phyloP scores from a whole-genome alignment of 2,888 invertebrate species.

The Cephalotes varians region DNA sequence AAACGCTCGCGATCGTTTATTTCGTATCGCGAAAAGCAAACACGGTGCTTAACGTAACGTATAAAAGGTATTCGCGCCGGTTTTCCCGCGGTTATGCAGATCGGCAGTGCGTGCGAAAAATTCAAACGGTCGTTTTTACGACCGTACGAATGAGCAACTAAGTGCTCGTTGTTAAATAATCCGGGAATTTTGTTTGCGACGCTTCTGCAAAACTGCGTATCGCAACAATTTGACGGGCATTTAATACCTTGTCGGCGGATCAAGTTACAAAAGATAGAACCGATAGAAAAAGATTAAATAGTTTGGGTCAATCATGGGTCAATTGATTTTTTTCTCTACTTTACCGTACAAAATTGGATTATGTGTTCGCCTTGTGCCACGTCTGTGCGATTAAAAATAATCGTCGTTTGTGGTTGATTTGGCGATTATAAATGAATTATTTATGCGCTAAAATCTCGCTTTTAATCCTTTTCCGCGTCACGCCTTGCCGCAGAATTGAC shows the following conservation, averaged over 20 bases:
- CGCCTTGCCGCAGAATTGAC: neutral
- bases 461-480: neutral
- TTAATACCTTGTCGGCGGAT: neutral
- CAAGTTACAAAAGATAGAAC: conserved; percentile 54
- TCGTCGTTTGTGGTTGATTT: conserved; percentile 37
- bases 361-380: conserved; percentile 48
- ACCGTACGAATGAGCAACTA: conserved; percentile 5
- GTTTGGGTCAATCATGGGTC: conserved; percentile 59
- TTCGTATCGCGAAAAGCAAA: conserved; percentile 49
- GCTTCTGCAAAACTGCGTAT: conserved; percentile 34
- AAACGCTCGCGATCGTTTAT: conserved; percentile 50
- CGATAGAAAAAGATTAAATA: conserved; percentile 67
- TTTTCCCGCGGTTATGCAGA: conserved; percentile 46
- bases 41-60: conserved; percentile 36
- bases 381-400: conserved; percentile 48
- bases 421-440: conserved; percentile 18
- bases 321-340: conserved; percentile 58
- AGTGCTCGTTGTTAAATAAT: conserved; percentile 39
- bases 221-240: conserved; percentile 52
- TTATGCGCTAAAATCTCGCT: neutral
- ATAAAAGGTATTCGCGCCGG: conserved; percentile 40
- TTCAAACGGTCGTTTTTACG: conserved; percentile 40
- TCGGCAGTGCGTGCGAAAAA: conserved; percentile 7
- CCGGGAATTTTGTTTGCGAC: conserved; percentile 31
- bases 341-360: conserved; percentile 56